Conservation (phyloP, 1,140 invertebrate species). For the Frieseomelitta varia region DNA sequence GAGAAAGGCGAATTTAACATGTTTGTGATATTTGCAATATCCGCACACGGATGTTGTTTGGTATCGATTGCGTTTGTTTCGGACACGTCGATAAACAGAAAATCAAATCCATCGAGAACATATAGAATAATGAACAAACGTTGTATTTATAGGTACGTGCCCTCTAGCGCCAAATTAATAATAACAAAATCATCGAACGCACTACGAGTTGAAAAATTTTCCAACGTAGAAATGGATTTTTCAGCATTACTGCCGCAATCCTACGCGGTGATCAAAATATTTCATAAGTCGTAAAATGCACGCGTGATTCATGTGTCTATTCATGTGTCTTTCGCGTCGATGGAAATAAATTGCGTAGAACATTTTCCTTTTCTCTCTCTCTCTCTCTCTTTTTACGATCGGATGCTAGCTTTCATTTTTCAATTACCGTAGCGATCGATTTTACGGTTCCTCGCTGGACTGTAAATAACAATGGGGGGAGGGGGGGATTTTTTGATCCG, state of each 20-base stretch:
- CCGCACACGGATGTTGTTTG: no score
- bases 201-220: background rate
- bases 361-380: background rate
- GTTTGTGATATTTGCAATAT: background rate
- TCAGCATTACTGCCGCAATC: background rate
- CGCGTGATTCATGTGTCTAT: background rate
- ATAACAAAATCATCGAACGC: background rate
- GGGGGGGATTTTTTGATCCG: background rate
- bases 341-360: background rate
- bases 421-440: background rate
- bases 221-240: background rate
- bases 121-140: background rate
- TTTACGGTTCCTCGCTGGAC: background rate
- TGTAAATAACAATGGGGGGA: background rate
- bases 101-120: background rate
- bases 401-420: background rate
- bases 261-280: background rate
- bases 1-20: background rate
- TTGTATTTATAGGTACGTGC: no score
- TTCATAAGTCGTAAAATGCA: background rate
- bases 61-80: background rate
- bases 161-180: background rate
- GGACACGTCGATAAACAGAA: background rate
- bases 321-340: no score
- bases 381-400: background rate